phyloP scores from a whole-genome alignment of 2,113 vertebrate species.

The Tachuris rubrigastra region DNA sequence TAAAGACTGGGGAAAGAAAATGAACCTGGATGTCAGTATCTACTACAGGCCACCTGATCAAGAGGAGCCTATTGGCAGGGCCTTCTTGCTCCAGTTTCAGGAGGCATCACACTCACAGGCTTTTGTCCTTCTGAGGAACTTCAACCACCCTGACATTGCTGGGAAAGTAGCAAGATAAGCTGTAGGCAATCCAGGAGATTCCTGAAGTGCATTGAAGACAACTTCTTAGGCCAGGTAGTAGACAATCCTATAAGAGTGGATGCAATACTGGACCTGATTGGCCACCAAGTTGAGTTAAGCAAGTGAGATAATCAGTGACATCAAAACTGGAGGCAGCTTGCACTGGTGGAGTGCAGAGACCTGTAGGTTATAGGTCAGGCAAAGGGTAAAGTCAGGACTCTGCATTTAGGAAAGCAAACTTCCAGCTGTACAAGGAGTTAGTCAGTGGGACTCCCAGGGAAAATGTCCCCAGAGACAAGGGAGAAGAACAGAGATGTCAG shows the following conservation, averaged over 20 bases:
- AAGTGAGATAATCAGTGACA: background rate
- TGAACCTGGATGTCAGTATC: no score
- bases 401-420: background rate
- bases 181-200: background rate
- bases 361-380: no score
- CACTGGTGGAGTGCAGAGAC: background rate
- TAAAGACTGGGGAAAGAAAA: background rate
- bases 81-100: background rate
- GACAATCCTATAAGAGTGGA: background rate
- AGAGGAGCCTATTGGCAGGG: background rate
- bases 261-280: no score
- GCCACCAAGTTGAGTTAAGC: background rate
- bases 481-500: background rate
- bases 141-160: background rate
- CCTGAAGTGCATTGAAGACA: background rate
- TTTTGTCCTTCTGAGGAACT: background rate
- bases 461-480: background rate
- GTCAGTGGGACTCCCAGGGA: background rate
- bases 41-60: rapidly evolving
- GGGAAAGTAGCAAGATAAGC: background rate
- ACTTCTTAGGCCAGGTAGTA: background rate
- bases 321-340: background rate
- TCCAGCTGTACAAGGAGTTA: background rate
- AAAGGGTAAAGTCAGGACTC: background rate
- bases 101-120: rapidly evolving